These are phyloP conservation scores for Macaria liturata DNA, from an alignment of 2,888 invertebrate genomes.

Conservation along the genomic window DNA sequence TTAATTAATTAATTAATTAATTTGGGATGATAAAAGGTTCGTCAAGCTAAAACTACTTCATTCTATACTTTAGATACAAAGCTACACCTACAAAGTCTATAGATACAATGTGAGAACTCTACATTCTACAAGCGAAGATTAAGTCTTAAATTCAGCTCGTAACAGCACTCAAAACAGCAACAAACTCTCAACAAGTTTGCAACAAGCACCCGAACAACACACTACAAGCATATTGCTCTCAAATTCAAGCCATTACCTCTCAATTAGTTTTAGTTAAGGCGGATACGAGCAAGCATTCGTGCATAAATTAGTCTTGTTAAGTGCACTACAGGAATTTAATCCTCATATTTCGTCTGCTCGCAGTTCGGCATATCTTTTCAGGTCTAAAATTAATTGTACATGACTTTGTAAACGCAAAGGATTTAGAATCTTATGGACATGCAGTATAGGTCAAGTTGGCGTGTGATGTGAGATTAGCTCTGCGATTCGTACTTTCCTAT, in stretches of 20 bases:
- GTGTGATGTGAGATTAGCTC: conserved; percentile 30
- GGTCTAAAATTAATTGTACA: conserved; percentile 66
- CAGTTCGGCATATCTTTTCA: conserved; percentile 77
- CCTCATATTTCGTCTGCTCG: conserved; percentile 81
- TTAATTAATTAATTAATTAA: too few species aligned
- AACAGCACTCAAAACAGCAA: neutral
- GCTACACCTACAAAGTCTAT: too few species aligned
- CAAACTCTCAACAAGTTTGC: conserved; percentile 12
- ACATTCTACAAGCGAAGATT: neutral
- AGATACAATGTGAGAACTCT: too few species aligned
- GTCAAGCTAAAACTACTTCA: too few species aligned
- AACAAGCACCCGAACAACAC: conserved; percentile 42
- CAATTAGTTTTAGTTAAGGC: conserved; percentile 76
- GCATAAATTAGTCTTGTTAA: conserved; percentile 82
- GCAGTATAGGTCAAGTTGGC: conserved; percentile 48
- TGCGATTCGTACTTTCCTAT: conserved; percentile 8
- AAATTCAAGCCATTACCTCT: conserved; percentile 72
- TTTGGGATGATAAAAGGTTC: too few species aligned
- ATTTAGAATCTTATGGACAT: conserved; percentile 48
- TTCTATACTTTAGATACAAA: too few species aligned
- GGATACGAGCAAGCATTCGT: conserved; percentile 60
- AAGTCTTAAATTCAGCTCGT: conserved; percentile 1
- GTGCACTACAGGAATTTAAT: conserved; percentile 82
- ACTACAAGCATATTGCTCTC: conserved; percentile 47
- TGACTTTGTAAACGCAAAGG: conserved; percentile 40